Percentiles rank a stretch among this genome's conserved stretches.
These are phyloP conservation scores for Latrodectus geometricus DNA, from an alignment of 1,140 invertebrate genomes.

Conservation along the genomic window DNA sequence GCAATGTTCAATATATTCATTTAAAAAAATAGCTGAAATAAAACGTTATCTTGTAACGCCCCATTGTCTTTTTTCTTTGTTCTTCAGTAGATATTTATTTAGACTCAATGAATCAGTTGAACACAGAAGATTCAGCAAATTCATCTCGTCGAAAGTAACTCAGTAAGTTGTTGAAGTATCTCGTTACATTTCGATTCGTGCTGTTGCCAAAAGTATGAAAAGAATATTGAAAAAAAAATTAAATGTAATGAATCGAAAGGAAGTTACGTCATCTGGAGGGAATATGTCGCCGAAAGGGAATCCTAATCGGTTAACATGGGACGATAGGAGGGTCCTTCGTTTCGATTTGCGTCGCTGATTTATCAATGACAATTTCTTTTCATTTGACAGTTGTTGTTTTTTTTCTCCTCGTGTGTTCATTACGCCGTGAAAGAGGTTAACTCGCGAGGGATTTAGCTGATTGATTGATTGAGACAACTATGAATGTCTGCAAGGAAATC, in stretches of 20 bases:
- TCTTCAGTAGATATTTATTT: too few relatives aligned
- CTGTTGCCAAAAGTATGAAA: too few relatives aligned
- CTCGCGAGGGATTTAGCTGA: constrained; percentile 3
- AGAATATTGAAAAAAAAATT: not conserved
- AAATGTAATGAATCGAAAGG: not conserved
- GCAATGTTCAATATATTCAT: too few relatives aligned
- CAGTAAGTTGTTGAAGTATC: too few relatives aligned
- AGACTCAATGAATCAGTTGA: too few relatives aligned
- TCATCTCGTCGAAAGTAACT: too few relatives aligned
- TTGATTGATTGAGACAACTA: constrained; percentile 30
- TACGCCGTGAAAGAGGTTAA: constrained; percentile 3
- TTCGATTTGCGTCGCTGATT: constrained; percentile 35
- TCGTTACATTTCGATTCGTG: too few relatives aligned
- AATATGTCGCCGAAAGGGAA: not conserved
- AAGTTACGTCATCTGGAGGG: not conserved
- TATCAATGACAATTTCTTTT: constrained; percentile 52
- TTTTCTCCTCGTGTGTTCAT: constrained; percentile 14
- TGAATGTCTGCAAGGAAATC: not conserved
- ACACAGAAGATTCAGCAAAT: too few relatives aligned
- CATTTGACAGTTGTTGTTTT: constrained; percentile 22
- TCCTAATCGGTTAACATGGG: constrained; percentile 15
- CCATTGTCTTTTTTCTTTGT: too few relatives aligned
- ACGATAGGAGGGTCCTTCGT: not conserved
- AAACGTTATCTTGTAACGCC: too few relatives aligned
- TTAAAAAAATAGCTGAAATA: too few relatives aligned